Base-by-base conservation (phyloP, 2,888 invertebrate species). In the Lasioglossum figueresi region DNA sequence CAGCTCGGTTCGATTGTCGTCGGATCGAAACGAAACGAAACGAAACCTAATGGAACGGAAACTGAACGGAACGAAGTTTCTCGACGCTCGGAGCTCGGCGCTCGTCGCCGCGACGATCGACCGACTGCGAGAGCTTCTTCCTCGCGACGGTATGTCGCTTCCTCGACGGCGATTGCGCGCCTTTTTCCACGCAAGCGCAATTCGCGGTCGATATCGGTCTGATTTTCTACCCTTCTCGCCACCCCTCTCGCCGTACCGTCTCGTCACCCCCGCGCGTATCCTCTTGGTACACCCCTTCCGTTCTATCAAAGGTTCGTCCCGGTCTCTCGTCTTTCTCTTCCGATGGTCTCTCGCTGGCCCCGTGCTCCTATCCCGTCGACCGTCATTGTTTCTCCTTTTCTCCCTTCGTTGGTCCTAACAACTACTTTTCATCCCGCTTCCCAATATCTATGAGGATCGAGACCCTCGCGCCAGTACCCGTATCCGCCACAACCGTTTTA, bases 101-200 rank as follows among this genome's bases (percentile, higher is more conserved):
- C 76, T 83, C 84, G 88, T 88, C 83, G 84, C 56, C 82, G 70
- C 82, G 84, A 88, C 88, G 86, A 90, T 91, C 88, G 90, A 91
- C 92, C 88, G 86, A 89, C 76, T 82, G 82, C 82, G 72, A 81
- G 80, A 84, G 84, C 76, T 82, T 82, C 79, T 85, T 86, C 76
- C 85, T 76, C 84, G 82, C 87, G 87, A 85, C 80, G 85, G 84
- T 85, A 86, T 84, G 76, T 66, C 63, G 75, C 73, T 84, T 88
- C 84, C 87, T 86, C 86, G 77, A 88, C 90, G 78, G 88, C 92
- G 92, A 93, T 93, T 93, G 91, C 92, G 94, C 93, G 93, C 89
- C 92, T 93, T 93, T 91, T 89, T 89, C 87, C 90, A 91, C 94
- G 94, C 94, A 94, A 92, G 93, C 94, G 93, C 93, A 93, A 92